These are phyloP conservation scores for Plestiodon gilberti DNA, from an alignment of 2,113 vertebrate species.

Conservation along the genomic window DNA sequence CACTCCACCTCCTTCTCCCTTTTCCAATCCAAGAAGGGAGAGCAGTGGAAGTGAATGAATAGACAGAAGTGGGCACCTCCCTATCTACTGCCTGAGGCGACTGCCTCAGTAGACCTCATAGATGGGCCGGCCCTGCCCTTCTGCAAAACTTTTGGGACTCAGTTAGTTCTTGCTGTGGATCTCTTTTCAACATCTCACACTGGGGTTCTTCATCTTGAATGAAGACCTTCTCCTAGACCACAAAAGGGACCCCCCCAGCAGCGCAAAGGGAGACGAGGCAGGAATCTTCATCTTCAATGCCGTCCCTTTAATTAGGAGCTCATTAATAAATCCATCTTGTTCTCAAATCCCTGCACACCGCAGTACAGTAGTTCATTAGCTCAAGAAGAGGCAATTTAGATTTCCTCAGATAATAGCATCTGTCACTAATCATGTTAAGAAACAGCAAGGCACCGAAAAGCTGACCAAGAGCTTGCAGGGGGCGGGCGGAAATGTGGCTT, in stretches of 20 bases:
- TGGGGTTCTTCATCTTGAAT: background rate
- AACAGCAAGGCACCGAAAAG: conserved; percentile 50
- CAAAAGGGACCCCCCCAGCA: no score
- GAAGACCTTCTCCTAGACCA: background rate
- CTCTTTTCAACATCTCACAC: background rate
- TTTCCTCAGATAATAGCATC: conserved; percentile 79
- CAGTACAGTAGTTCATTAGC: conserved; percentile 76
- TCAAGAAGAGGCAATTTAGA: conserved; percentile 78
- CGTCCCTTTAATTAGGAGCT: conserved; percentile 75
- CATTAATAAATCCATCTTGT: conserved; percentile 78
- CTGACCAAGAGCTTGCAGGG: conserved; percentile 29
- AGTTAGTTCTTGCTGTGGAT: background rate
- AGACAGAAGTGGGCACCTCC: no score
- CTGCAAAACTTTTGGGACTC: background rate
- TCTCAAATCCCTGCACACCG: conserved; percentile 69
- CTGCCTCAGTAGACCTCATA: no score
- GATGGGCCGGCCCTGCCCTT: no score
- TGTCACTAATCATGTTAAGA: conserved; percentile 76
- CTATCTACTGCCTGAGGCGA: no score
- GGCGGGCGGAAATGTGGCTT: background rate
- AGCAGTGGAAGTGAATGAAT: no score
- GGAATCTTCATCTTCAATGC: conserved; percentile 4
- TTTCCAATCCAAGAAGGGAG: no score
- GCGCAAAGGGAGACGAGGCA: background rate
- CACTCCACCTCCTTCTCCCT: no score